Evolutionary conservation across 2,888 invertebrate species (phyloP), one percentile per base, ranked within the genome.

Genomic region (Galeruca laticollis): DNA sequence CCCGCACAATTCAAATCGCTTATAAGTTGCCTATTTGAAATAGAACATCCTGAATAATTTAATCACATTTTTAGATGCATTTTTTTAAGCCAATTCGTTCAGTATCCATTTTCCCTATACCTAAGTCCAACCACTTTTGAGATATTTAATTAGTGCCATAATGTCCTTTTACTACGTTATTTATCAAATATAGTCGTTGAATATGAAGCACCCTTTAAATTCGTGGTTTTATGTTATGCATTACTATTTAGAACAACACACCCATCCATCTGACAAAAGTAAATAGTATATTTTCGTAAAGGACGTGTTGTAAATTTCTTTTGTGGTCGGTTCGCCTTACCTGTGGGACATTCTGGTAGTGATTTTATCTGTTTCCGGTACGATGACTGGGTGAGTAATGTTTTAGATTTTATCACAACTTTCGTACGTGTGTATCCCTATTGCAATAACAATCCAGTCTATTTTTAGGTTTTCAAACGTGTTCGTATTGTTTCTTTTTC

Each of bases 361-460:
- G 66, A 66, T 66, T 66, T 66, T 59, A 59, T 59, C 26, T 66
- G 66, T 60, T 66, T 66, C 66, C 66, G 66, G 66, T 66, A 60
- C 66, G 59, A 66, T 66, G 66, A 66, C 66, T 66, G 66, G 66
- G 49, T 51, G 66, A 66, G 51, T 66, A 66, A 66, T 66, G 66
- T 60, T 31, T 47, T 47, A 66, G 66, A 66, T 66, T 51, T 59
- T 66, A 66, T 66, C 66, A 31, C 31, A 60, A 60, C 59, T 66
- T 66, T 66, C 60, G 66, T 66, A 66, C 66, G 66, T 66, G 66
- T 66, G 51, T 66, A 66, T 66, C 66, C 66, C 66, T 51, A 66
- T 66, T 66, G 66, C 66, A 66, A 66, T 59, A 65, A 65, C 56
- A 49, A 26, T 49, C 37, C 51, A 15, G 18, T 66, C 66, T 66